Evolutionary conservation across 2,888 invertebrate species (phyloP), one percentile per base, ranked within the genome.

Genomic region (Omphaloscelis lunosa): DNA sequence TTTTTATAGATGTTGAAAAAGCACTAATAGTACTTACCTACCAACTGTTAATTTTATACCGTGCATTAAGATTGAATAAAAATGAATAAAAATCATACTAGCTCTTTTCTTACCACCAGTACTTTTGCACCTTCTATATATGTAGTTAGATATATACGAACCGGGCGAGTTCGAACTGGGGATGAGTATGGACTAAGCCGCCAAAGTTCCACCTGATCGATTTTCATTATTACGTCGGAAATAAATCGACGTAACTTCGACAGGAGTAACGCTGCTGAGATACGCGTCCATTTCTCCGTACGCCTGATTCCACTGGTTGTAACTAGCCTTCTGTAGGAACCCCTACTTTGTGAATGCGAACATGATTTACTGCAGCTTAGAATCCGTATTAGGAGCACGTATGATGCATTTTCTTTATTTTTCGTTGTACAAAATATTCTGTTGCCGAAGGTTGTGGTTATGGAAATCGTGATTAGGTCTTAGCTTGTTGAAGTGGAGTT

Each of bases 391-490:
- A 79, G 87, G 68, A 75, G 73, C 88, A 88, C 86, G 88, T 86
- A 80, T 77, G 84, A 88, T 83, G 84, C 76, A 82, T 86, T 86
- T 86, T 77, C 88, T 80, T 85, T 88, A 86, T 85, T 88, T 87
- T 82, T 78, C 68, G 71, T 76, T 63, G 87, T 75, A 74, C 85
- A 39, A 59, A 86, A 84, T 84, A 87, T 87, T 85, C 87, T 72
- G 80, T 73, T 73, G 67, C 79, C 20, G 79, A 29, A 75, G 77
- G 72, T 72, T 73, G 84, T 69, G 86, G 83, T 87, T 84, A 84
- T 87, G 77, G 77, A 63, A 85, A 87, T 85, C 58, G 73, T 85
- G 88, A 85, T 85, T 77, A 74, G 69, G 78, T 72, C 68, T 79
- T 87, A 85, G 39, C 62, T 85, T 56, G 68, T 85, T 73, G 45